Evolutionary conservation across 2,888 invertebrate genomes (phyloP).

Genomic region (Chaetogeoica ovagalla): DNA sequence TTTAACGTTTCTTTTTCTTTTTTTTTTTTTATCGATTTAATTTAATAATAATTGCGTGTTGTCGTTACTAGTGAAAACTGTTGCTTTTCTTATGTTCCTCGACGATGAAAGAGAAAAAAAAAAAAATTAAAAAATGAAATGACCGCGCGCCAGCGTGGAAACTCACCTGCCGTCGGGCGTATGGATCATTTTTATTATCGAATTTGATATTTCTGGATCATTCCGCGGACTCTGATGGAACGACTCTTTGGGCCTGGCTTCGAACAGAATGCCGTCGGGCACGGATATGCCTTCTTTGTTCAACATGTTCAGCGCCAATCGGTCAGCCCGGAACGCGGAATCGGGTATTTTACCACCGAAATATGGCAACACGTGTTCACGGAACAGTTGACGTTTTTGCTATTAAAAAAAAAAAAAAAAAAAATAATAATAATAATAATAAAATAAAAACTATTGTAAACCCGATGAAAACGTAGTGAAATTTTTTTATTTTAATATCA

Average conservation of each 20-base stretch:
- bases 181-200: conserved; percentile 58
- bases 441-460: too few species aligned
- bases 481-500: too few species aligned
- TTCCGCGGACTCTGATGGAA: conserved; percentile 58
- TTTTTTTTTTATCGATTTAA: too few species aligned
- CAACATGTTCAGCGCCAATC: conserved; percentile 65
- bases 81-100: too few species aligned
- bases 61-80: too few species aligned
- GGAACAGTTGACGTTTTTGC: conserved; percentile 68
- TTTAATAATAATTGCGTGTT: too few species aligned
- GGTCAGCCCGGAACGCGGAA: conserved; percentile 66
- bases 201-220: conserved; percentile 56
- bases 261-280: conserved; percentile 66
- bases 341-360: conserved; percentile 69
- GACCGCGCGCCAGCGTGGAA: too few species aligned
- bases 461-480: too few species aligned
- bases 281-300: conserved; percentile 68
- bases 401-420: conserved; percentile 56
- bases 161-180: conserved; percentile 64
- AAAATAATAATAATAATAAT: too few species aligned
- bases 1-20: too few species aligned
- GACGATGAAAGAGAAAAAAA: too few species aligned
- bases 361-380: conserved; percentile 67
- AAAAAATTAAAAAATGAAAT: too few species aligned
- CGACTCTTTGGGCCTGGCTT: conserved; percentile 59